A percentile compares a stretch with the other conserved stretches of the same genome.
Conservation (phyloP, 2,888 invertebrate species). For the Sympetrum striolatum region DNA sequence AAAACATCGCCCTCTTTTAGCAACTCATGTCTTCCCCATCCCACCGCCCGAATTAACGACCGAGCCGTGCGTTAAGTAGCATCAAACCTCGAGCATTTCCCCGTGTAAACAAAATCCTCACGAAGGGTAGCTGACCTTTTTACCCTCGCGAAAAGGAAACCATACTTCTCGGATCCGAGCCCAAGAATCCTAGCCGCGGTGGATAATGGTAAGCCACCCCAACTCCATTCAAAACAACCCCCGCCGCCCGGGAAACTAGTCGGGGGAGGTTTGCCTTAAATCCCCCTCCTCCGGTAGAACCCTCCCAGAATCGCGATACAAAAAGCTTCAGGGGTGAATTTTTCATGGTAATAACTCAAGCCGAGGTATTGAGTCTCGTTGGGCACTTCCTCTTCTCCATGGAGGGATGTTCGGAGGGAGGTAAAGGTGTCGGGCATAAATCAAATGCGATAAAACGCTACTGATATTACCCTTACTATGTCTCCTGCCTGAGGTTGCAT, state of each 20-base stretch:
- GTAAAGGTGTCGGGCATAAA: constrained; percentile 9
- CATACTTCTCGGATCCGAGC: background rate
- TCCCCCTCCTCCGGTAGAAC: background rate
- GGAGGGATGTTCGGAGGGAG: background rate
- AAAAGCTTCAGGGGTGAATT: constrained; percentile 6
- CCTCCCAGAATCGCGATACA: constrained; percentile 11
- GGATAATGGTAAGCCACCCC: background rate
- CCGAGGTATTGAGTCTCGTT: background rate
- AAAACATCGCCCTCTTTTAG: background rate
- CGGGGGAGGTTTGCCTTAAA: background rate
- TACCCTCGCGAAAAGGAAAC: background rate
- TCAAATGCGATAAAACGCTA: constrained; percentile 29
- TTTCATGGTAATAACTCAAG: constrained; percentile 30
- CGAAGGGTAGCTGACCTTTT: constrained; percentile 1
- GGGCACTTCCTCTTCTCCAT: background rate
- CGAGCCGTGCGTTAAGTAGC: background rate
- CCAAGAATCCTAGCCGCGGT: background rate
- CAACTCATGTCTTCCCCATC: background rate
- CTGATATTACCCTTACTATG: constrained; percentile 7
- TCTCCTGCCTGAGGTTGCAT: background rate
- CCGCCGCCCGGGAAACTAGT: background rate
- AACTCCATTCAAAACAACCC: background rate
- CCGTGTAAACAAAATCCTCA: constrained; percentile 5
- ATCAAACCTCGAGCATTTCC: background rate
- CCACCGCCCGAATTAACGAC: constrained; percentile 9